Conservation (phyloP, 2,888 invertebrate species). For the Brenthis ino region DNA sequence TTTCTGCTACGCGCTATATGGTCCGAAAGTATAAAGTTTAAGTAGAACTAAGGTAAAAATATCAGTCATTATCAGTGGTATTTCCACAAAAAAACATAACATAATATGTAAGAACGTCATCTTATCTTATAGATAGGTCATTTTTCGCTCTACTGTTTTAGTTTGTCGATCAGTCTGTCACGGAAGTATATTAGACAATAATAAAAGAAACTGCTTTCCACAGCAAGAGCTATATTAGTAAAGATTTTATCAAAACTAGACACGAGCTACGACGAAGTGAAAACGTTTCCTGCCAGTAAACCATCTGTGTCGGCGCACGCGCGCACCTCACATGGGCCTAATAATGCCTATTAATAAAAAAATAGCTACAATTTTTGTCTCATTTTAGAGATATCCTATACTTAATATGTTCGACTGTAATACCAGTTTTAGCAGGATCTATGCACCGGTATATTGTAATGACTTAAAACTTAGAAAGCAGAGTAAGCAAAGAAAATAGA, state of each 20-base stretch:
- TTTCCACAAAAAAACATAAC: no score
- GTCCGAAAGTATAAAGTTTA: no score
- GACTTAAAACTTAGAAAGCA: no score
- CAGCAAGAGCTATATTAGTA: background rate
- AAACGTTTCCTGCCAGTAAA: slow-evolving; percentile 47
- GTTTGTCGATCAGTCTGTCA: background rate
- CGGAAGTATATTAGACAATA: slow-evolving; percentile 18
- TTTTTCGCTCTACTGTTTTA: background rate
- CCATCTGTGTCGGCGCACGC: slow-evolving; percentile 28
- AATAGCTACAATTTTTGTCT: background rate
- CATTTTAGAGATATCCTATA: background rate
- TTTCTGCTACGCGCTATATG: no score
- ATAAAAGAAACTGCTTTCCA: slow-evolving; percentile 22
- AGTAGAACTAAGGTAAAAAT: no score
- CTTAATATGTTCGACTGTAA: no score
- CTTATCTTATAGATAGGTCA: no score
- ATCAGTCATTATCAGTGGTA: no score
- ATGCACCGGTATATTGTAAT: no score
- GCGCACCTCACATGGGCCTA: slow-evolving; percentile 30
- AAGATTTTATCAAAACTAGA: slow-evolving; percentile 26
- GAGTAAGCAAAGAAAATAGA: no score
- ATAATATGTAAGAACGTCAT: no score
- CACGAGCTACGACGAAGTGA: slow-evolving; percentile 28
- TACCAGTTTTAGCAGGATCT: no score
- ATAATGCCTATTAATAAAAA: background rate